Percentiles rank a stretch among this genome's conserved stretches.
phyloP scores from a whole-genome alignment of 1,140 invertebrate genomes.

The Belonocnema kinseyi region DNA sequence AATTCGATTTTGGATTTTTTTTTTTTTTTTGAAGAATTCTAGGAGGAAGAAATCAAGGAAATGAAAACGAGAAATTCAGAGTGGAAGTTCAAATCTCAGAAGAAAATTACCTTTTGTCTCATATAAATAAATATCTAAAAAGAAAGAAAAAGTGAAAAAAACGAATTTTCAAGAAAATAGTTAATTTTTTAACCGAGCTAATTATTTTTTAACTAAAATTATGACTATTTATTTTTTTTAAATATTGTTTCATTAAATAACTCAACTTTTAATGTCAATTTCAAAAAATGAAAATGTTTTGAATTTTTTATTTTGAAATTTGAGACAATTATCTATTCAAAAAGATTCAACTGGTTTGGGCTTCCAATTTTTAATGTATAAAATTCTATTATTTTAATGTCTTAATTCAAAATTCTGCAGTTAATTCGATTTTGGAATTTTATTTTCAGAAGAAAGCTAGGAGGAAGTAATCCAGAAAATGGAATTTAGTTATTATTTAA shows the following conservation, averaged over 20 bases:
- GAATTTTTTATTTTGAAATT: no score
- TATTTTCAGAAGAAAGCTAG: neutral
- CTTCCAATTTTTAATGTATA: neutral
- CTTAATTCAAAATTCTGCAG: neutral
- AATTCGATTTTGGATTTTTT: neutral
- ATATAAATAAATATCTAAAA: no score
- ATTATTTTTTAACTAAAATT: no score
- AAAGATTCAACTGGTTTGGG: constrained; percentile 14
- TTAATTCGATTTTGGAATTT: neutral
- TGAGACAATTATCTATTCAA: constrained; percentile 41
- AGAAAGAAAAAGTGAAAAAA: no score
- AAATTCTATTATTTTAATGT: no score
- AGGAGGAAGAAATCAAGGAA: neutral
- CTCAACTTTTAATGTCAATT: no score
- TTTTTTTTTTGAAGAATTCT: neutral
- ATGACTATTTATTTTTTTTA: neutral
- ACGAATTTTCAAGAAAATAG: no score
- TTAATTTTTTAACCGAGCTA: no score
- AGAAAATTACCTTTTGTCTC: no score
- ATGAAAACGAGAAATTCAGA: constrained; percentile 2
- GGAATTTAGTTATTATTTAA: neutral
- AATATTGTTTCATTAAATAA: no score
- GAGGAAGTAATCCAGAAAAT: neutral
- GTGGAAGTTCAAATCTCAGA: no score
- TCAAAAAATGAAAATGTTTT: no score